phyloP scores from a whole-genome alignment of 2,888 invertebrate species.

The Conops quadrifasciatus region DNA sequence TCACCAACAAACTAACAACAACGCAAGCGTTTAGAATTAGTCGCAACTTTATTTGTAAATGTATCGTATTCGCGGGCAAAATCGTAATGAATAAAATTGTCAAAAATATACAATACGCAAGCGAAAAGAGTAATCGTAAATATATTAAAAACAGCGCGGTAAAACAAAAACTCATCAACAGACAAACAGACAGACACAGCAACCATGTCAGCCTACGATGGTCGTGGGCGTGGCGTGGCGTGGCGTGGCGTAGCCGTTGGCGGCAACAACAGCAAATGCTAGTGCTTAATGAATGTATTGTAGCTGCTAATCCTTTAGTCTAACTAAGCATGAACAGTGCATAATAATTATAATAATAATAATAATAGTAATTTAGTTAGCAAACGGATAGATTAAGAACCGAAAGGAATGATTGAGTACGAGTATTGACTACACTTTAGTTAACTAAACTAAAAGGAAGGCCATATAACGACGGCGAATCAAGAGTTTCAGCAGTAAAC shows the following conservation, averaged over 20 bases:
- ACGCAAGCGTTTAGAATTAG: not conserved
- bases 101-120: constrained; percentile 21
- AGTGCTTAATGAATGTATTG: constrained; percentile 4
- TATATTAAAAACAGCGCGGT: constrained; percentile 44
- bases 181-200: constrained; percentile 31
- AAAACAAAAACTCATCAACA: constrained; percentile 41
- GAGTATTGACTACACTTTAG: not conserved
- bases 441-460: constrained; percentile 23
- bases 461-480: constrained; percentile 35
- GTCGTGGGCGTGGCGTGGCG: not conserved
- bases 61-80: not conserved
- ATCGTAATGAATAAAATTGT: constrained; percentile 12
- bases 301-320: not conserved
- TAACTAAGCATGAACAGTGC: not conserved
- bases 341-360: too few relatives aligned
- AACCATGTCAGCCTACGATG: constrained; percentile 29
- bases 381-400: not conserved
- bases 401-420: not conserved
- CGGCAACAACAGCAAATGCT: not conserved
- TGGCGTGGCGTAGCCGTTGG: not conserved
- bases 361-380: not conserved
- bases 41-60: too few relatives aligned
- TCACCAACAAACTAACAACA: constrained; percentile 7
- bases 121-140: too few relatives aligned
- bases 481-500: constrained; percentile 59